phyloP scores from a whole-genome alignment of 2,113 vertebrate genomes.

The Varanus komodoensis region DNA sequence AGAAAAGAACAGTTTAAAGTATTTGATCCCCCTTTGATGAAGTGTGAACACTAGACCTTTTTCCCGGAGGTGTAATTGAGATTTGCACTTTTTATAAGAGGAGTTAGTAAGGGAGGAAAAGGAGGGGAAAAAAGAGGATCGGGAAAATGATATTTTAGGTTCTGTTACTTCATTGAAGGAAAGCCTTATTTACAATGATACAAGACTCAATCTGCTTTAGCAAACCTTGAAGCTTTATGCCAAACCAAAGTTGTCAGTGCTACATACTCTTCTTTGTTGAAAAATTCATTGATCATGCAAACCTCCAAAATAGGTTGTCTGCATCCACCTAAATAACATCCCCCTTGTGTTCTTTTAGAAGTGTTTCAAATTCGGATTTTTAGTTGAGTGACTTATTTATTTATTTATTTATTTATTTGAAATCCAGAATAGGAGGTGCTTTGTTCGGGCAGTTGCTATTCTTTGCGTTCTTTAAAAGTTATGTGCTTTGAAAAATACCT shows the following conservation, averaged over 20 bases:
- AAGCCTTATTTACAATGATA: constrained; percentile 49
- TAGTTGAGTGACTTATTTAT: no score
- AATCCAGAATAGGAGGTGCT: not conserved
- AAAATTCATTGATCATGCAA: constrained; percentile 65
- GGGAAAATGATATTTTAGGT: constrained; percentile 24
- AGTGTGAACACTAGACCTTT: constrained; percentile 71
- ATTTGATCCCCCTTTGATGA: constrained; percentile 76
- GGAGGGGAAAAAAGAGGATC: not conserved
- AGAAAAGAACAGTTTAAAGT: constrained; percentile 67
- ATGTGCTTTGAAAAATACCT: not conserved
- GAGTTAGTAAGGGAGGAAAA: not conserved
- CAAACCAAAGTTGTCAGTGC: constrained; percentile 59
- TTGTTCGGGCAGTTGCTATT: not conserved
- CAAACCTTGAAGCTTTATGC: constrained; percentile 67
- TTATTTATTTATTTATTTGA: not conserved
- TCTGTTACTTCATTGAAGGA: constrained; percentile 53
- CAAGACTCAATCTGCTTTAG: constrained; percentile 52
- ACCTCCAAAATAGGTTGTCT: constrained; percentile 61
- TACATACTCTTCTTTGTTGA: constrained; percentile 64
- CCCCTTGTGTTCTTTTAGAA: not conserved
- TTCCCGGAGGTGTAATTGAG: constrained; percentile 53
- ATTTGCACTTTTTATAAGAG: constrained; percentile 47
- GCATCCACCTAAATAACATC: constrained; percentile 41
- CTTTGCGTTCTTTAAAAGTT: not conserved
- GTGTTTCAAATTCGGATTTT: not conserved